Evolutionary conservation across 2,797 vertebrate species (phyloP), one percentile per base, ranked within the genome.

Genomic region (Garrulus glandarius): DNA sequence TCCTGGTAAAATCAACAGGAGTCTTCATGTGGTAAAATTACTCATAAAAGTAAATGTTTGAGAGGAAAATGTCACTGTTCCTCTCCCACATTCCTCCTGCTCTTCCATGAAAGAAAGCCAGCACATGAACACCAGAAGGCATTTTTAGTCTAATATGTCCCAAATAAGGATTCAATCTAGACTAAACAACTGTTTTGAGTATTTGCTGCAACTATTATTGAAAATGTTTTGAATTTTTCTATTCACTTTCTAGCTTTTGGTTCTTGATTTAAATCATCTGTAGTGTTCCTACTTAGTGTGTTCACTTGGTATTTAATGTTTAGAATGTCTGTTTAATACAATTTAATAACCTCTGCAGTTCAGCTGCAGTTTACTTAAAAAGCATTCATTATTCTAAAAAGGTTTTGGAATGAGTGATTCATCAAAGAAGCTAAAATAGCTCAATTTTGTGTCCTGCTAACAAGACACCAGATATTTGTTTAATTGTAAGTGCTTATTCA

Each of bases 141-240:
- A 76, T 87, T 92, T 96, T 94, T 63, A 60, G 76, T 74, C 53
- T 44, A 59, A 9, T 53, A 47, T 30, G 29, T 81, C 75, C 36
- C 78, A 87, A 96, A 91, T 24, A 94, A 90, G 84, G 74, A 87
- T 86, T 93, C 89, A 47, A 85, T 84, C 30, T 88, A 95, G 92
- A 96, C 84, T 85, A 90, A 89, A 90, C 71, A 76, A 89, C 46
- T 49, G n/a, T 20, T 96, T 69, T 87, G 70, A 64, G 21, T 81
- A 49, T 61, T 94, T 87, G 64, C 57, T 80, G 56, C 50, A 71
- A 56, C 74, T 77, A 15, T 67, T 74, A 71, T 56, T 80, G 47
- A 75, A 92, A 82, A 60, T 53, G 18, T 50, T 93, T 96, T 83
- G 57, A 64, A 55, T 87, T 71, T 88, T 91, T 85, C 53, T 93